Percentiles rank a stretch among this genome's conserved stretches.
These are phyloP conservation scores for Poeciliopsis paucimaculata DNA, from an alignment of 2,797 vertebrate species.

Conservation along the genomic window DNA sequence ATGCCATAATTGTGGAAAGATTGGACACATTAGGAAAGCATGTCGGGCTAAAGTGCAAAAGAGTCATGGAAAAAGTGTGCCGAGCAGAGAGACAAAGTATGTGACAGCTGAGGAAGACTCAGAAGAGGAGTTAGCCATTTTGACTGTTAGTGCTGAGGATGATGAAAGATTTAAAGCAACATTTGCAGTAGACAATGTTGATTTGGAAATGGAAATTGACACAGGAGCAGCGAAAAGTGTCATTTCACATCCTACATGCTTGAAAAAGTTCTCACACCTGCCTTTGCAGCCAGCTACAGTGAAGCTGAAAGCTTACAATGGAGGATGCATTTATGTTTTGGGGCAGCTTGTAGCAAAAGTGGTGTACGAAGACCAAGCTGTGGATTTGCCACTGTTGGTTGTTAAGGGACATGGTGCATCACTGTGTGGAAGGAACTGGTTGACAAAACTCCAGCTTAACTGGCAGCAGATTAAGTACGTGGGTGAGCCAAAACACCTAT, in stretches of 20 bases:
- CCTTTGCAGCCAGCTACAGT: not conserved
- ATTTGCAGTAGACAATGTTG: no score
- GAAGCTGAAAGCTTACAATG: conserved; percentile 8
- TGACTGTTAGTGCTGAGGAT: no score
- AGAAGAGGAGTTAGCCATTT: not conserved
- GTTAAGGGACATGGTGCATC: conserved; percentile 5
- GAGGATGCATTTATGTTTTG: not conserved
- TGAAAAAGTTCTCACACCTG: not conserved
- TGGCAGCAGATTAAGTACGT: not conserved
- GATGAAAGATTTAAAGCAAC: no score
- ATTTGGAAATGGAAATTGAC: no score
- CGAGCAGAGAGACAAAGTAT: not conserved
- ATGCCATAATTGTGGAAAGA: no score
- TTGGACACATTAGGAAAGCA: no score
- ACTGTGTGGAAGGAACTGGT: conserved; percentile 1
- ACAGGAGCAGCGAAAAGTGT: not conserved
- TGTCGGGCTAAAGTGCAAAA: no score
- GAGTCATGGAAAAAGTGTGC: no score
- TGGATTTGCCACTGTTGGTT: not conserved
- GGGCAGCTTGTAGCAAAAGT: not conserved
- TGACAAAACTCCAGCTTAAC: no score
- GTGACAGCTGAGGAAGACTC: not conserved
- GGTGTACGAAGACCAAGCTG: no score
- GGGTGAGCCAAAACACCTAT: not conserved
- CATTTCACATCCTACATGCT: not conserved